Evolutionary conservation across 2,797 vertebrate genomes (phyloP).

Genomic region (Apogon talboti): DNA sequence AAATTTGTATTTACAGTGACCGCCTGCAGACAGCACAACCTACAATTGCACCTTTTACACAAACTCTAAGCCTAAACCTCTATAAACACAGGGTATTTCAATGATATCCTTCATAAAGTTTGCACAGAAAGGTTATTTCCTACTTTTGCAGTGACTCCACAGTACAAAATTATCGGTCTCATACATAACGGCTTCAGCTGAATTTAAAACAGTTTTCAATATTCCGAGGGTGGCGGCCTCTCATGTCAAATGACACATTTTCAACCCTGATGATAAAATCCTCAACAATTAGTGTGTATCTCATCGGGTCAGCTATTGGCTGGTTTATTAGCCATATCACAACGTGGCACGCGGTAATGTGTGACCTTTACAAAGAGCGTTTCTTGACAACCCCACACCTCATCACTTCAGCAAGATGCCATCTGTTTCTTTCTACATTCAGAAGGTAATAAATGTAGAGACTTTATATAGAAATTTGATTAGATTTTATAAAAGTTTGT

Average conservation of each 20-base stretch:
- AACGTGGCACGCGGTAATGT: conserved; percentile 53
- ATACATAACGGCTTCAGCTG: too few species aligned
- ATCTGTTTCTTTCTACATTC: conserved; percentile 24
- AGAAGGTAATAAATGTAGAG: neutral
- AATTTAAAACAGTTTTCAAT: neutral
- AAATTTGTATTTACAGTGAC: too few species aligned
- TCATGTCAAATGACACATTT: conserved; percentile 25
- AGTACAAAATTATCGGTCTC: too few species aligned
- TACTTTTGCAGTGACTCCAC: too few species aligned
- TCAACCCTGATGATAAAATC: conserved; percentile 37
- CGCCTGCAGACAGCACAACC: too few species aligned
- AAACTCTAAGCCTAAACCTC: too few species aligned
- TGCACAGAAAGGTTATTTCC: too few species aligned
- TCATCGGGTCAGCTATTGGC: conserved; percentile 60
- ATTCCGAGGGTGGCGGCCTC: conserved; percentile 4
- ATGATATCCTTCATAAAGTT: too few species aligned
- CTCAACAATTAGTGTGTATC: conserved; percentile 56
- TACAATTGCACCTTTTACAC: too few species aligned
- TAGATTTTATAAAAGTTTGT: neutral
- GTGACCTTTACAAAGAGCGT: conserved; percentile 75
- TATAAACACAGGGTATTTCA: too few species aligned
- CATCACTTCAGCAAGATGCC: conserved; percentile 32
- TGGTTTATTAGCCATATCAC: conserved; percentile 67
- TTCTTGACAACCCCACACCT: conserved; percentile 41
- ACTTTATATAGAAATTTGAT: neutral